Percentiles rank a stretch among this genome's conserved stretches.
phyloP scores from a whole-genome alignment of 1,140 invertebrate species.

The Vanessa atalanta region DNA sequence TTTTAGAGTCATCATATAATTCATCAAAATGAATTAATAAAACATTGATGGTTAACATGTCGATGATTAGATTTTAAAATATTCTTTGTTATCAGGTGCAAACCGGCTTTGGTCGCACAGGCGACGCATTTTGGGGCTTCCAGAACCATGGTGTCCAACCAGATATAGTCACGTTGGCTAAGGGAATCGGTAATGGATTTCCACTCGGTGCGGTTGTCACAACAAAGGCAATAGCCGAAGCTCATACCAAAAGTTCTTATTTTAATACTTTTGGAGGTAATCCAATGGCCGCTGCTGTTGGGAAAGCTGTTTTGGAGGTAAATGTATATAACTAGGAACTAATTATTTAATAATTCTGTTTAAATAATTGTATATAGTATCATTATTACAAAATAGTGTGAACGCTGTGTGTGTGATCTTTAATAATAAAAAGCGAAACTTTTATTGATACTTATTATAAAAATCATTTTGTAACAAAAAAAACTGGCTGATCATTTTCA shows the following conservation, averaged over 20 bases:
- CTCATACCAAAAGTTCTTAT: conserved; percentile 88
- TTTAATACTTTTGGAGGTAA: conserved; percentile 99
- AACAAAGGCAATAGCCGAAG: conserved; percentile 90
- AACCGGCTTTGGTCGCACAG: conserved; percentile 97
- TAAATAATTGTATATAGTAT: too few relatives aligned
- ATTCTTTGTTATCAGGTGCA: conserved; percentile 83
- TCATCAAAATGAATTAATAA: too few relatives aligned
- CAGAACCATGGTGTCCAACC: conserved; percentile 91
- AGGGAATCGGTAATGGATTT: conserved; percentile 96
- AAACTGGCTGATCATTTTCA: too few relatives aligned
- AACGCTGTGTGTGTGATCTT: too few relatives aligned
- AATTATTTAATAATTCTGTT: too few relatives aligned
- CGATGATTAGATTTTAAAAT: too few relatives aligned
- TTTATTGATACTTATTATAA: too few relatives aligned
- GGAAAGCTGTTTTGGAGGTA: conserved; percentile 94
- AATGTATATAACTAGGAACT: conserved; percentile 16
- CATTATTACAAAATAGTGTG: too few relatives aligned
- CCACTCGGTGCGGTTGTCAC: conserved; percentile 97
- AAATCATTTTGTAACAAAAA: too few relatives aligned
- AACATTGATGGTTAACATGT: too few relatives aligned
- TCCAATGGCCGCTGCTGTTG: conserved; percentile 93
- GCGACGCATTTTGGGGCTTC: conserved; percentile 97
- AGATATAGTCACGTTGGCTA: conserved; percentile 96
- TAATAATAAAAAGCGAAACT: too few relatives aligned
- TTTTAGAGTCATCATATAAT: too few relatives aligned